Conservation (phyloP, 2,888 invertebrate species). For the Synergus gifuensis region DNA sequence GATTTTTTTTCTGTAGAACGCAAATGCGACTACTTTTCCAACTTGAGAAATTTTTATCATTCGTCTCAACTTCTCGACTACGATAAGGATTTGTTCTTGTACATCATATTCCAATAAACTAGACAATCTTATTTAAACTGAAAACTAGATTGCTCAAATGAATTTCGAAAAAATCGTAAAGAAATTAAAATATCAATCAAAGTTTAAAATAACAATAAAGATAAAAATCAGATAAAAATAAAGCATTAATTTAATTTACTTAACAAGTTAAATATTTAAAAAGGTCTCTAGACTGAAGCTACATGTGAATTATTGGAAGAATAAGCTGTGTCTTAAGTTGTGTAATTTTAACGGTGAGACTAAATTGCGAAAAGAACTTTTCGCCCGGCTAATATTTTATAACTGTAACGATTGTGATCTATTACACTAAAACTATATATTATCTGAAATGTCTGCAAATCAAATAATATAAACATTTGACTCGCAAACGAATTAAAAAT, state of each 20-base stretch:
- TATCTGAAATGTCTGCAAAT: slow-evolving; percentile 13
- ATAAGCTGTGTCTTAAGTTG: slow-evolving; percentile 6
- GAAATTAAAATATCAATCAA: background rate
- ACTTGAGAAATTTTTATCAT: background rate
- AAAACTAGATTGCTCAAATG: background rate
- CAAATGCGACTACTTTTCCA: background rate
- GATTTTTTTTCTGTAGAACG: slow-evolving; percentile 5
- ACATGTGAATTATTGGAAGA: slow-evolving; percentile 14
- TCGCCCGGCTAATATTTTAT: background rate
- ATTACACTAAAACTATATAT: background rate
- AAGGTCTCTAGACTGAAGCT: background rate
- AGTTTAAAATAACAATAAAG: background rate
- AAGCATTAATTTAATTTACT: background rate
- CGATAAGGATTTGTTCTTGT: background rate
- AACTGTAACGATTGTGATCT: slow-evolving; percentile 5
- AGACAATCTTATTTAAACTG: background rate
- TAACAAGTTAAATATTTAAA: background rate
- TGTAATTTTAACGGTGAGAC: slow-evolving; percentile 2
- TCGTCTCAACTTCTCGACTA: background rate
- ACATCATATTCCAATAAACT: background rate
- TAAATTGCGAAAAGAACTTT: background rate
- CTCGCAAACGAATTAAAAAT: slow-evolving; percentile 13
- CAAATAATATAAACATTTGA: background rate
- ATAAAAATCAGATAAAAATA: background rate
- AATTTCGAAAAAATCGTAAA: background rate